phyloP scores from a whole-genome alignment of 53 echinoderm and acorn worm species.

The Holothuria leucospilota region DNA sequence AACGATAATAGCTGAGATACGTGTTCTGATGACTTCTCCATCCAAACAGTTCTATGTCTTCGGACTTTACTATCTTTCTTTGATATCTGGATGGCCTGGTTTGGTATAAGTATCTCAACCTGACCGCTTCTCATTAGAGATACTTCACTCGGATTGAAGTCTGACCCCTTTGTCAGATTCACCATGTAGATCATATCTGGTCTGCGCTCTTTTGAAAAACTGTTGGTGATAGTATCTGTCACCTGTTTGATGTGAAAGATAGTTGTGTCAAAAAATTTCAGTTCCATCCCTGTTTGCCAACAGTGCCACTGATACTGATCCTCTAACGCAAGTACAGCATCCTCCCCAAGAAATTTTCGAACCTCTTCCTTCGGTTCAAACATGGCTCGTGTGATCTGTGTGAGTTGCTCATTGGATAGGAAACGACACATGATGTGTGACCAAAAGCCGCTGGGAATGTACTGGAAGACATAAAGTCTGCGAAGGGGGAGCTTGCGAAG shows the following conservation, averaged over 20 bases:
- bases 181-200: slow-evolving; percentile 87
- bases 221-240: slow-evolving; percentile 68
- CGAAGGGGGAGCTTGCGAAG: slow-evolving; percentile 80
- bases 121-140: slow-evolving; percentile 83
- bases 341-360: slow-evolving; percentile 71
- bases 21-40: slow-evolving; percentile 73
- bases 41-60: slow-evolving; percentile 63
- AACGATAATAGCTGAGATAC: slow-evolving; percentile 80
- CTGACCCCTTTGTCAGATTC: slow-evolving; percentile 66
- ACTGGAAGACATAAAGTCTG: slow-evolving; percentile 90
- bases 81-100: slow-evolving; percentile 79
- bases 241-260: slow-evolving; percentile 92
- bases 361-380: slow-evolving; percentile 71
- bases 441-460: slow-evolving; percentile 98
- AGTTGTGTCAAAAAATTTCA: slow-evolving; percentile 83
- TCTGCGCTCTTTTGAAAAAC: slow-evolving; percentile 84
- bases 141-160: slow-evolving; percentile 67
- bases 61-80: slow-evolving; percentile 26
- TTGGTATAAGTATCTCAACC: slow-evolving; percentile 92
- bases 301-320: slow-evolving; percentile 84
- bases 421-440: slow-evolving; percentile 92
- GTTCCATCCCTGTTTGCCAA: slow-evolving; percentile 95
- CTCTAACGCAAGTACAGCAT: slow-evolving; percentile 59
- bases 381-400: slow-evolving; percentile 66
- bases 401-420: slow-evolving; percentile 78